Evolutionary conservation across 2,888 invertebrate species (phyloP).

Genomic region (Halictus ligatus): DNA sequence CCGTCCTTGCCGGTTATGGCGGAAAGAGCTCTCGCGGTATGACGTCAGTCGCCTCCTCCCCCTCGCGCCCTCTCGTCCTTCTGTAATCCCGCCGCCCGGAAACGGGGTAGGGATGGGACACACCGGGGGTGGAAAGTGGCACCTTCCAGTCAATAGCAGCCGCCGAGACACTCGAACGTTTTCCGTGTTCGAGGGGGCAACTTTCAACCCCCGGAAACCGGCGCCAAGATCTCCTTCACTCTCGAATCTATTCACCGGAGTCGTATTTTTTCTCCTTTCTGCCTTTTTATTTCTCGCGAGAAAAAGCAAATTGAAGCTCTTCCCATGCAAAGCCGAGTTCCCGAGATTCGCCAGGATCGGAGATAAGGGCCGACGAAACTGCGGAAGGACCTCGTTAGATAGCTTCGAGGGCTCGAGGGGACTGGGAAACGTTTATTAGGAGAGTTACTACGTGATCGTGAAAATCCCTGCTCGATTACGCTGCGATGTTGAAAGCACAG

Average conservation of each 20-base stretch:
- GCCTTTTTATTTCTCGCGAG: neutral
- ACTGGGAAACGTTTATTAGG: neutral
- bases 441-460: neutral
- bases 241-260: neutral
- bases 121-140: slow-evolving; percentile 25
- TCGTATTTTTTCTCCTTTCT: neutral
- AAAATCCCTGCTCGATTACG: neutral
- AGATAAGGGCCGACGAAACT: neutral
- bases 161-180: slow-evolving; percentile 22
- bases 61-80: neutral
- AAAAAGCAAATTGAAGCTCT: slow-evolving; percentile 9
- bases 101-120: slow-evolving; percentile 6
- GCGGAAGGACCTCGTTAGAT: neutral
- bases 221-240: neutral
- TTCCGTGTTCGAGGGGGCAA: slow-evolving; percentile 32
- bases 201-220: slow-evolving; percentile 7
- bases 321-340: neutral
- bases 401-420: neutral
- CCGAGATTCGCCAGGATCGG: neutral
- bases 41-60: slow-evolving; percentile 48
- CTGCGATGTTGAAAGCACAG: neutral
- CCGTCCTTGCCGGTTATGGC: slow-evolving; percentile 22
- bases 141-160: slow-evolving; percentile 45
- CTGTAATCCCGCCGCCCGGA: slow-evolving; percentile 29
- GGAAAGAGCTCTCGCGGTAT: slow-evolving; percentile 29